Evolutionary conservation across 2,888 invertebrate species (phyloP).

Genomic region (Drosophila austrosaltans): DNA sequence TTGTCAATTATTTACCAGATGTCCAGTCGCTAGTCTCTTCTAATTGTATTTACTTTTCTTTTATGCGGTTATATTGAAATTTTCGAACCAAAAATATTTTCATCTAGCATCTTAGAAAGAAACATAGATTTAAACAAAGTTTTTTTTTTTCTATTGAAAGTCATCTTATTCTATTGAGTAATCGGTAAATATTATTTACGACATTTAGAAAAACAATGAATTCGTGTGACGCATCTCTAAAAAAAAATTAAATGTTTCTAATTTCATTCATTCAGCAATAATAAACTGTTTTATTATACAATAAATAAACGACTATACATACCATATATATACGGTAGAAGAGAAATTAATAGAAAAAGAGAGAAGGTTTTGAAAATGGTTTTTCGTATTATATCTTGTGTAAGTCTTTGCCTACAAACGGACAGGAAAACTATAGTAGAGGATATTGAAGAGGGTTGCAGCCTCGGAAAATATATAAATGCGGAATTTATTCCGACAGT

Average conservation of each 20-base stretch:
- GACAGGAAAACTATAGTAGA: not conserved
- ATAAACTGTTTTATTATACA: not conserved
- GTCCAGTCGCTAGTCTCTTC: no score
- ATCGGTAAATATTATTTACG: not conserved
- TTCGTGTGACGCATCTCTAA: not conserved
- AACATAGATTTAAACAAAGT: no score
- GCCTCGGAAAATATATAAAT: not conserved
- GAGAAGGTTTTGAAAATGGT: constrained; percentile 1
- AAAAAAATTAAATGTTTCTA: not conserved
- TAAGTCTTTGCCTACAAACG: not conserved
- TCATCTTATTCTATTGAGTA: not conserved
- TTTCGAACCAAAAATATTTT: no score
- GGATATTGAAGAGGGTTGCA: not conserved
- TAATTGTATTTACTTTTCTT: no score
- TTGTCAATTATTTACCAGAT: no score
- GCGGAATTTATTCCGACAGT: constrained; percentile 2
- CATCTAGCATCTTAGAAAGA: no score
- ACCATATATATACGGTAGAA: not conserved
- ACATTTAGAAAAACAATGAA: not conserved
- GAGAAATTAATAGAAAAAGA: not conserved
- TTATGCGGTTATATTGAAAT: no score
- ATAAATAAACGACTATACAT: not conserved
- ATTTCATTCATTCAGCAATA: not conserved
- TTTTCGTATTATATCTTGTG: not conserved
- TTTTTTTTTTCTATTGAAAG: not conserved